Evolutionary conservation across 2,797 vertebrate species (phyloP).

Genomic region (Valencia hispanica): DNA sequence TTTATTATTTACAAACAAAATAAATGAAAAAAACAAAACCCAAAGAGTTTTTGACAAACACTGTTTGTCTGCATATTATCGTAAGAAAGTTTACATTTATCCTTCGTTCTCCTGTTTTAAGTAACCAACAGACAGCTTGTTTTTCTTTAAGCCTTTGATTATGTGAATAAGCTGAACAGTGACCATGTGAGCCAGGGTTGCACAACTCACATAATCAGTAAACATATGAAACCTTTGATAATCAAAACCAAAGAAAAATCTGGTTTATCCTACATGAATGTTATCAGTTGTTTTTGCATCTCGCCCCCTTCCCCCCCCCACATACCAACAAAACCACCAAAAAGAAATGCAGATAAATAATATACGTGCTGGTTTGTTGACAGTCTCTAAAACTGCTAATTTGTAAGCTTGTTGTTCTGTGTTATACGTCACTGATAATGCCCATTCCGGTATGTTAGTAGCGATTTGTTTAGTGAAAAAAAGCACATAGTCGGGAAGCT

Average conservation of each 20-base stretch:
- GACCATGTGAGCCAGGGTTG: conserved; percentile 66
- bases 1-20: conserved; percentile 89
- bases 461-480: conserved; percentile 71
- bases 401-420: conserved; percentile 73
- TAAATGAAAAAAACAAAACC: conserved; percentile 76
- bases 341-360: conserved; percentile 70
- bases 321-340: conserved; percentile 63
- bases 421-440: conserved; percentile 76
- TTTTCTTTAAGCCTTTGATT: conserved; percentile 75
- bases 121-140: conserved; percentile 75
- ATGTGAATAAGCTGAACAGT: conserved; percentile 80
- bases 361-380: conserved; percentile 85
- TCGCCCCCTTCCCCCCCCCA: conserved; percentile 35
- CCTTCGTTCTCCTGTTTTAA: conserved; percentile 81
- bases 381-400: conserved; percentile 75
- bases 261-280: conserved; percentile 72
- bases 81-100: conserved; percentile 87
- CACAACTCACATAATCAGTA: conserved; percentile 71
- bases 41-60: conserved; percentile 85
- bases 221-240: conserved; percentile 78
- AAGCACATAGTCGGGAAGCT: conserved; percentile 83
- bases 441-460: conserved; percentile 77
- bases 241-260: conserved; percentile 66
- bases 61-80: conserved; percentile 89
- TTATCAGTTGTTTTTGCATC: conserved; percentile 75